Evolutionary conservation across 53 echinoderm and acorn worm genomes (phyloP), one percentile per base, ranked within the genome.

Genomic region (Luidia sarsii): DNA sequence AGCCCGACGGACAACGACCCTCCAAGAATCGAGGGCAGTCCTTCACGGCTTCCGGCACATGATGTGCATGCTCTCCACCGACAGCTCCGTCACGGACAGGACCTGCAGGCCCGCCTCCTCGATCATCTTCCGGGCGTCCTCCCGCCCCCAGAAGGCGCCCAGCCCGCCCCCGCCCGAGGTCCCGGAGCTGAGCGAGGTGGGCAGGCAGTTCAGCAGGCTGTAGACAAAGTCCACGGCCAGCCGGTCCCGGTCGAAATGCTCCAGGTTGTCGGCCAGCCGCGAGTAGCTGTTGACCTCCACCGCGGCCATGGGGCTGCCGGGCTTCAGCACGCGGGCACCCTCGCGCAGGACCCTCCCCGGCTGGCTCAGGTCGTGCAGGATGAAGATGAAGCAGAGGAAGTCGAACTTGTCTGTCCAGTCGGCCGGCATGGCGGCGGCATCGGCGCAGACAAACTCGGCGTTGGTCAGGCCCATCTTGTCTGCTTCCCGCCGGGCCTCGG

Each of bases 121-220:
- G 14, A 95, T 21, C 57, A 92, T 64, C 68, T 84, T 86, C 16
- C 45, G 49, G 2, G 82, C 88, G 7, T 55, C 64, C 57, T 92
- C 92, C 53, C 71, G 57, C 11, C 95, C 95, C 92, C 90, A 87
- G 33, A 73, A 33, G 4, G 92, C 82, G n/a, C 95, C 95, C 16
- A 90, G 41, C 25, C 84, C 95, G 48, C 85, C 50, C 35, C 90
- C 81, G 4, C 55, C 89, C 36, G 70, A 67, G 24, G 37, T 50
- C n/a, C n/a, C n/a, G n/a, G n/a, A n/a, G 61, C 71, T 50, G 19
- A 87, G 38, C 7, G 92, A 84, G 27, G 52, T 60, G 0, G 95
- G 95, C 64, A 95, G 41, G 39, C 95, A 95, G 48, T 84, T 69
- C n/a, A 92, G 35, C 64, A 90, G 27, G 65, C 92, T 95, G 41